Evolutionary conservation across 2,113 vertebrate species (phyloP), one percentile per base, ranked within the genome.

Genomic region (Heloderma charlesbogerti): DNA sequence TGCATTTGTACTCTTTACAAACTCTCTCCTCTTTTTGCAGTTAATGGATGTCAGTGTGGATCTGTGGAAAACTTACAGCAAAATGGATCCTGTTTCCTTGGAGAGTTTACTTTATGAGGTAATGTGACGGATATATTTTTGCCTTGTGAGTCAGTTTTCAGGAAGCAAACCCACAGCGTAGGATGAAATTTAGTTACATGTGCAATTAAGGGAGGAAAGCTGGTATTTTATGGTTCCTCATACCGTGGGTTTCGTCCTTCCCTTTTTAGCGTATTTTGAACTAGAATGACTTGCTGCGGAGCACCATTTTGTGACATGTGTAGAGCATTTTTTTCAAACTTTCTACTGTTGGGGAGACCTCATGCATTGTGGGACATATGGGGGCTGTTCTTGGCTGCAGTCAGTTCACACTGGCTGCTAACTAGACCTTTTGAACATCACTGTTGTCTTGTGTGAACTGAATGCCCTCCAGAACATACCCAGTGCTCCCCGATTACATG

Each of bases 31-130:
- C 95, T 1, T 95, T 27, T 97, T 97, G 0, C 97, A 99, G 99
- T 91, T 99, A 8, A 98, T 98, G 96, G 99, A 99, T 94, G 98
- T 99, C 94, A 99, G 99, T 60, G 96, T 98, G 94, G 98, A 97
- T 92, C 96, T 99, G 25, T 99, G 98, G 99, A 98, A 97, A 92
- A 97, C 98, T 2, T 99, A 99, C 96, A 98, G 96, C 95, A 98
- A 97, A 94, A 98, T 99, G 93, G 99, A 99, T 96, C 98, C 98
- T 1, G 95, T 98, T 93, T 99, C 98, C 91, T 92, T 99, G 95
- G 98, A 99, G 93, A 96, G 89, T 51, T 96, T 99, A 92, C 94
- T 99, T 4, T 98, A 97, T 92, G 98, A 99, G 98, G 99, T 99
- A 98, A 96, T 0, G 63, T 1, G 48, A 1, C n/a, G 31, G 87